Evolutionary conservation across 1,140 invertebrate species (phyloP).

Genomic region (Aphelenchoides besseyi): DNA sequence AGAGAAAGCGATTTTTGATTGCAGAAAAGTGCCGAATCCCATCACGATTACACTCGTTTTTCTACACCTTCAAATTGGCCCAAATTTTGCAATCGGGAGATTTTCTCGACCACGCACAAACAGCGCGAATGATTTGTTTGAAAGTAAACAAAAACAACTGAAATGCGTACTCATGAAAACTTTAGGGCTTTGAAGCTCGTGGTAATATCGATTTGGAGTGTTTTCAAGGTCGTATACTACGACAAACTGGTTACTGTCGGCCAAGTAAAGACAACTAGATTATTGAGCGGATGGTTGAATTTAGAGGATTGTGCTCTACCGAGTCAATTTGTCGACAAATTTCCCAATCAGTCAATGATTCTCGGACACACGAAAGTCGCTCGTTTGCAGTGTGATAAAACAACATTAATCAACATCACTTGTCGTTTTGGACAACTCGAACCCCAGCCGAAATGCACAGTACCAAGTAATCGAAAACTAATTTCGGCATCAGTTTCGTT

Average conservation of each 20-base stretch:
- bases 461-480: too few relatives aligned
- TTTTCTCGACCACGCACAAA: constrained; percentile 22
- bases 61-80: constrained; percentile 21
- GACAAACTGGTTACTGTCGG: constrained; percentile 29
- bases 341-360: constrained; percentile 23
- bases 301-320: constrained; percentile 39
- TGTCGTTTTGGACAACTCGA: constrained; percentile 39
- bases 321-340: background rate
- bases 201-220: constrained; percentile 38
- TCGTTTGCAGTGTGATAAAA: constrained; percentile 17
- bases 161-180: too few relatives aligned
- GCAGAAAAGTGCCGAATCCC: constrained; percentile 37
- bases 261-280: constrained; percentile 35
- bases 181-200: constrained; percentile 38
- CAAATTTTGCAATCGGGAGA: constrained; percentile 44
- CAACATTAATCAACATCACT: background rate
- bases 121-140: constrained; percentile 36
- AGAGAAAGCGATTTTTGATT: background rate
- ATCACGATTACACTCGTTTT: constrained; percentile 43
- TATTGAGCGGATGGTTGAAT: background rate
- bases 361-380: constrained; percentile 29
- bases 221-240: constrained; percentile 37
- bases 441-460: constrained; percentile 18
- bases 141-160: too few relatives aligned
- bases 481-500: too few relatives aligned